These are phyloP conservation scores for Murina feae DNA, from an alignment of 2,113 vertebrate species.

Conservation along the genomic window DNA sequence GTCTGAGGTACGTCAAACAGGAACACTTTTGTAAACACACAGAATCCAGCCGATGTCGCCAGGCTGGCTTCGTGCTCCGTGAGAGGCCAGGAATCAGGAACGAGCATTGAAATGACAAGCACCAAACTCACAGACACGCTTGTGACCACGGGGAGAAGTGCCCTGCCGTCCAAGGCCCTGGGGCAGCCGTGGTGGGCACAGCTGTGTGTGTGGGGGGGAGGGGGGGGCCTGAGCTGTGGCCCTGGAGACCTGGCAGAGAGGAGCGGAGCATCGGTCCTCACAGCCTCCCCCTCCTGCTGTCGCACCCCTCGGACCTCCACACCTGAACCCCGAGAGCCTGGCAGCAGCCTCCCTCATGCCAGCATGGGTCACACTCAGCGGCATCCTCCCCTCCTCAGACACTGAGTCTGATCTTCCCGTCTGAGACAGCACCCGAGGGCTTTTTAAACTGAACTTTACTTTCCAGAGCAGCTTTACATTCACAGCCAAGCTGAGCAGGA, in stretches of 20 bases:
- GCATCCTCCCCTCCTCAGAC: background rate
- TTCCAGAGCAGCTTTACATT: background rate
- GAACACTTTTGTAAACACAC: background rate
- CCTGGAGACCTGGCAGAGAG: background rate
- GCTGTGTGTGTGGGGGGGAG: too few species aligned
- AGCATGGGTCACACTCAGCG: background rate
- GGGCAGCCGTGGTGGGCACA: too few species aligned
- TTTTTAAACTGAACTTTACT: background rate
- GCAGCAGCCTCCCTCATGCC: background rate
- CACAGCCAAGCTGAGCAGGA: background rate
- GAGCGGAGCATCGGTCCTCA: background rate
- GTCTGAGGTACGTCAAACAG: background rate
- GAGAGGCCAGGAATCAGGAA: background rate
- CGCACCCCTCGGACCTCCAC: too few species aligned
- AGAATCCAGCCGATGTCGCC: background rate
- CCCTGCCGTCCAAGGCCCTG: background rate
- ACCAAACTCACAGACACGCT: background rate
- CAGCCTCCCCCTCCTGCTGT: too few species aligned
- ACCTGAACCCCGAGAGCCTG: background rate
- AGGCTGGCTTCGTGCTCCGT: background rate
- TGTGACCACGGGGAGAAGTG: background rate
- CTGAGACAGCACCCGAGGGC: background rate
- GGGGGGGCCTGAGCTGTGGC: too few species aligned
- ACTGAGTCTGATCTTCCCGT: background rate
- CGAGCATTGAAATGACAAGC: background rate